Base-by-base conservation (phyloP, 1,140 invertebrate species). In the Theocolax elegans region DNA sequence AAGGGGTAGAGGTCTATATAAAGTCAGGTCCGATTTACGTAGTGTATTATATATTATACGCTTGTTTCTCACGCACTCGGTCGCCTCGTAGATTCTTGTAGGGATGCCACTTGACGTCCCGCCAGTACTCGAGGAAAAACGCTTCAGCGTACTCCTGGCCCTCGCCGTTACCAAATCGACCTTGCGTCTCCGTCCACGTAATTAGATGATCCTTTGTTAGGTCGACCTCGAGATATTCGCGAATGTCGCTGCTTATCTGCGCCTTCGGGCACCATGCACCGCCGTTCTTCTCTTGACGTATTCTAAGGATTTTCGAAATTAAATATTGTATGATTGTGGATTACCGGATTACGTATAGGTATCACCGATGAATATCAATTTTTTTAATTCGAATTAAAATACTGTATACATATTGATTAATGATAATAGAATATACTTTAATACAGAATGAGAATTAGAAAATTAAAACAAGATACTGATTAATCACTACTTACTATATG, bases 201-300 rank as follows among this genome's bases (percentile, higher is more conserved):
- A 97, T 91, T 72, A 96, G 87, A 77, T 94, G 93, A 73, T 94
- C 88, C 54, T 87, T 86, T 6, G 88, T 87, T 12, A 98, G 85
- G 78, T 97, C 92, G 40, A 98, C 91, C 81, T 98, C 94, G 44
- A 98, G 85, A 80, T 91, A 97, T 80, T 97, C 95, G 12, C 93
- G 89, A 21, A 92, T 89, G 53, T 90, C 88, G 19, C 88, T 89
- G 72, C 89, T 89, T 70, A 94, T 92, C 75, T 94, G 90, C 1
- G 90, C 89, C 73, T 93, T 92, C 0, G 96, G 95, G 85, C 96
- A 98, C 96, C 96, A 98, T 0, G 96, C 96, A 1, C 96, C 96
- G 1, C 95, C 95, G 74, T 94, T 93, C 73, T 92, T 91, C 79
- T 97, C 95, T 35, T 91, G 91, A 1, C 94, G 67, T 23, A 70